These are phyloP conservation scores for Buteo buteo DNA, from an alignment of 2,113 vertebrate genomes.

Conservation along the genomic window DNA sequence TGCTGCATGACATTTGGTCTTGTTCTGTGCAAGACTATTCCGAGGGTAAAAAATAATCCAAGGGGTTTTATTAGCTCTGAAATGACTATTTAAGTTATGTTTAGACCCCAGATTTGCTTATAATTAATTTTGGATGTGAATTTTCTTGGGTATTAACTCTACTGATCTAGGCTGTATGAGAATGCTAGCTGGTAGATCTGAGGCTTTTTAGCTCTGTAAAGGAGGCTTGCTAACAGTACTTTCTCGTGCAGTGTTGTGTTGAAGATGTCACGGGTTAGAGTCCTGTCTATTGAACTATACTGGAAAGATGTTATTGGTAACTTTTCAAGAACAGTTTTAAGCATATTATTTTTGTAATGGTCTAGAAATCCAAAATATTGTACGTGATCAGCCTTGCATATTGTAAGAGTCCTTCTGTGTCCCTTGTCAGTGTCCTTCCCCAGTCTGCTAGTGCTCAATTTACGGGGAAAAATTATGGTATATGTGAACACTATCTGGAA, in stretches of 20 bases:
- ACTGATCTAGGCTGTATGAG: background rate
- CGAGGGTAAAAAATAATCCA: background rate
- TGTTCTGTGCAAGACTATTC: background rate
- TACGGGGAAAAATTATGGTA: background rate
- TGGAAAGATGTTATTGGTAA: background rate
- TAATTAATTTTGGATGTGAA: background rate
- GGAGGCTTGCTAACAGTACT: background rate
- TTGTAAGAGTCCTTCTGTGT: background rate
- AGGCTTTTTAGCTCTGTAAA: background rate
- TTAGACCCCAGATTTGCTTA: background rate
- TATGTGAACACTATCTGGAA: background rate
- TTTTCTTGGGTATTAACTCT: background rate
- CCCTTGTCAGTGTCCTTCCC: background rate
- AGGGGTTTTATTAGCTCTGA: background rate
- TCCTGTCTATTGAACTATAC: background rate
- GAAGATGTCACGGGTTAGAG: background rate
- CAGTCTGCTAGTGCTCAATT: background rate
- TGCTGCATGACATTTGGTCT: background rate
- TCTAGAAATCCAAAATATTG: background rate
- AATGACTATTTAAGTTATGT: background rate
- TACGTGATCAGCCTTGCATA: background rate
- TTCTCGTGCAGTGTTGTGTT: background rate
- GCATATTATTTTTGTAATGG: background rate
- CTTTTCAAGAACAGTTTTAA: background rate
- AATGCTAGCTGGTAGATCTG: background rate